Base-by-base conservation (phyloP, 2,888 invertebrate species). In the Pemphredon lugubris region DNA sequence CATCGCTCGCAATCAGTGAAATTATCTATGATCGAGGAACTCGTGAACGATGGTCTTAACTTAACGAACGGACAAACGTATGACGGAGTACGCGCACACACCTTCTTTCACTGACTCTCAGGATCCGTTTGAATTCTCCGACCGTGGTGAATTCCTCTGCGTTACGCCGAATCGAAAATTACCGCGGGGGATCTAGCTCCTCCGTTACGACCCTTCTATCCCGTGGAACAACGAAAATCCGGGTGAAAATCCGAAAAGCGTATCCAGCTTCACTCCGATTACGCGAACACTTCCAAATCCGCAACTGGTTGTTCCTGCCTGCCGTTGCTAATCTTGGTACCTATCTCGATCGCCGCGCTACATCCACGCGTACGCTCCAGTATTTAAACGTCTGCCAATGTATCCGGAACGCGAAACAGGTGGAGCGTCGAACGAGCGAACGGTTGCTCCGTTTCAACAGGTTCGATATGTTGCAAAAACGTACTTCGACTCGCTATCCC, bases 251-350 rank as follows among this genome's bases (percentile, higher is more conserved):
- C n/a, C n/a, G n/a, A n/a, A n/a, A n/a, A n/a, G n/a, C n/a, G n/a
- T n/a, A n/a, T n/a, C n/a, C n/a, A n/a, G n/a, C n/a, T n/a, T n/a
- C n/a, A n/a, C n/a, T n/a, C n/a, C n/a, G 23, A 37, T 7, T 16
- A 23, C 11, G 18, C 40, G 21, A 14, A 20, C 26, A 34, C 50
- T 37, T 34, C 23, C 42, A 45, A n/a, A n/a, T 40, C 55, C 48
- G 73, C 76, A 77, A 77, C 77, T 71, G 59, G 74, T 76, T 71
- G 74, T 55, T 61, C 47, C 47, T 37, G 51, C n/a, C 20, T 26
- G 16, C 57, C 40, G 45, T 50, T 39, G 51, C 54, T 42, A 40
- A 30, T 54, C 53, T 42, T 26, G 39, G 11, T 20, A 60, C 40
- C 37, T 42, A 13, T 16, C 16, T 44, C 40, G 57, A 70, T 69